Percentiles rank a stretch among this genome's conserved stretches.
These are phyloP conservation scores for Eumacrocentrus americanus DNA, from an alignment of 2,888 invertebrate genomes.

Conservation along the genomic window DNA sequence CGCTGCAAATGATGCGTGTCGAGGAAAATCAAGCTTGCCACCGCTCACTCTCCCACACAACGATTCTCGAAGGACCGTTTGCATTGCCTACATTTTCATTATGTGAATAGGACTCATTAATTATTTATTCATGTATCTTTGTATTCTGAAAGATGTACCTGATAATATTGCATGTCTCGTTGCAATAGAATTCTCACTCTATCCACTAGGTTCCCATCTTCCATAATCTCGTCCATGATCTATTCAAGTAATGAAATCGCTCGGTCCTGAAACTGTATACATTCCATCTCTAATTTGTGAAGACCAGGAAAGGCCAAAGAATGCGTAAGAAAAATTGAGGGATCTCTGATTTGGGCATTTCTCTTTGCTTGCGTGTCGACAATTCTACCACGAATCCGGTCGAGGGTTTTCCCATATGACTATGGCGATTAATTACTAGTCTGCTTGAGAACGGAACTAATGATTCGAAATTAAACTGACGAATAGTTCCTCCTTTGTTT, in stretches of 20 bases:
- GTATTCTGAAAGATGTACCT: conserved; percentile 63
- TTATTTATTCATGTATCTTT: conserved; percentile 6
- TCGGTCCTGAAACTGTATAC: not conserved
- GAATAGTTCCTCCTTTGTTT: too few relatives aligned
- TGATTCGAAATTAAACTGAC: too few relatives aligned
- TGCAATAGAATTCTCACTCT: conserved; percentile 81
- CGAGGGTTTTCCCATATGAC: too few relatives aligned
- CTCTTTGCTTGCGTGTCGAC: too few relatives aligned
- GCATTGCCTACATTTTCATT: conserved; percentile 66
- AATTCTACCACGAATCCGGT: too few relatives aligned
- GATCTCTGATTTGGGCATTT: too few relatives aligned
- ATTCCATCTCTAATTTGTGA: too few relatives aligned
- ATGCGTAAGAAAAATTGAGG: too few relatives aligned
- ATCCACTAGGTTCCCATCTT: conserved; percentile 90
- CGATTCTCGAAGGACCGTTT: conserved; percentile 78
- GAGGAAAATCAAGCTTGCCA: conserved; percentile 80
- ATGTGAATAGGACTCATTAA: too few relatives aligned
- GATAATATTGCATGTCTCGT: conserved; percentile 83
- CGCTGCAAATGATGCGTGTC: conserved; percentile 83
- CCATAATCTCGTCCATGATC: conserved; percentile 79
- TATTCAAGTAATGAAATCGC: conserved; percentile 1
- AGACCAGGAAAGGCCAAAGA: too few relatives aligned
- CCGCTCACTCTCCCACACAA: conserved; percentile 82
- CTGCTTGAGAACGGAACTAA: too few relatives aligned
- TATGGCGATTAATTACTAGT: too few relatives aligned